Conservation (phyloP, 1,140 invertebrate genomes). For the Planococcus citri region DNA sequence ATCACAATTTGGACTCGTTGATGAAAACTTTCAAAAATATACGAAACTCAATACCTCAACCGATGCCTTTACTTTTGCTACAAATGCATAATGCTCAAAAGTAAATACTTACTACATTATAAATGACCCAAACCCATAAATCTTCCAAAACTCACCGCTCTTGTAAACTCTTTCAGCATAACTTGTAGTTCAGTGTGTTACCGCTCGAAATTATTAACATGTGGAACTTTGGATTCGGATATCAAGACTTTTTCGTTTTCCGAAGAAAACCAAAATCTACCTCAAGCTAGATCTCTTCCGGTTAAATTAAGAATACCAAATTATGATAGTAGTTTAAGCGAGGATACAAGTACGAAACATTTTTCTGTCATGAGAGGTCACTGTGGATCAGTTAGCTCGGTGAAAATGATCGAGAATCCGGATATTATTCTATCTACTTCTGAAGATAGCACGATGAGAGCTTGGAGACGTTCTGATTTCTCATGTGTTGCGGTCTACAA, state of each 20-base stretch:
- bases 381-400: constrained; percentile 55
- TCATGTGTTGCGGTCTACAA: constrained; percentile 55
- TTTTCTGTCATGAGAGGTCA: constrained; percentile 49
- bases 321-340: constrained; percentile 3
- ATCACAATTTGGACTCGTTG: background rate
- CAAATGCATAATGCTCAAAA: constrained; percentile 14
- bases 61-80: constrained; percentile 3
- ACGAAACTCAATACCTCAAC: background rate
- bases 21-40: background rate
- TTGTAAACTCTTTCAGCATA: background rate
- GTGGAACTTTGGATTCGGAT: constrained; percentile 4
- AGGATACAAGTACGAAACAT: background rate
- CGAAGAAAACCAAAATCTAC: background rate
- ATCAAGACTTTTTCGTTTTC: background rate
- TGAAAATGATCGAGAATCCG: constrained; percentile 47
- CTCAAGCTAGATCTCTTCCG: background rate
- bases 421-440: constrained; percentile 57
- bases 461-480: constrained; percentile 53
- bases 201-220: background rate
- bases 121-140: background rate
- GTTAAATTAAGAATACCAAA: background rate
- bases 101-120: background rate
- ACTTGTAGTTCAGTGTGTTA: constrained; percentile 3
- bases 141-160: background rate
- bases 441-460: constrained; percentile 60